Evolutionary conservation across 2,113 vertebrate genomes (phyloP).

Genomic region (Pterophyllum scalare): DNA sequence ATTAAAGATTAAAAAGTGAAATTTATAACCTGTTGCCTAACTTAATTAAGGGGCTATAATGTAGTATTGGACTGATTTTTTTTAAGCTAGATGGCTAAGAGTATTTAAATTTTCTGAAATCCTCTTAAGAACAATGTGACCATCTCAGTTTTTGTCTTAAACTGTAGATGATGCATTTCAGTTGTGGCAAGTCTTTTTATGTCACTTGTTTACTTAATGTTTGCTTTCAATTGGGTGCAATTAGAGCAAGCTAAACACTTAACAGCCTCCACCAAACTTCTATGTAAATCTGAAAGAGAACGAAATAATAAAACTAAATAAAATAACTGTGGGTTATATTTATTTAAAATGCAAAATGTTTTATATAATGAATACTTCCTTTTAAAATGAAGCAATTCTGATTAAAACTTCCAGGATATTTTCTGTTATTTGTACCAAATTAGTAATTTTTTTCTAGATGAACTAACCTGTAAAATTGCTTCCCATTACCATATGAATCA

Average conservation of each 20-base stretch:
- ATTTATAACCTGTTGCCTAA: too few species aligned
- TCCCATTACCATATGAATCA: neutral
- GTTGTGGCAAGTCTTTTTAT: too few species aligned
- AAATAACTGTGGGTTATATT: too few species aligned
- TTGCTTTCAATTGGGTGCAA: too few species aligned
- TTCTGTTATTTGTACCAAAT: neutral
- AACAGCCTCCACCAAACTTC: neutral
- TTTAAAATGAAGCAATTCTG: neutral
- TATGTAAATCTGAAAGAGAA: neutral
- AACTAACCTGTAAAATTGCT: neutral
- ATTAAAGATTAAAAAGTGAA: neutral
- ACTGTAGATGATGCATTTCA: neutral
- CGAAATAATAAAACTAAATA: neutral
- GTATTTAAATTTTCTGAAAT: neutral
- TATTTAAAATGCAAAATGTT: rapidly evolving
- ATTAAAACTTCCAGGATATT: neutral
- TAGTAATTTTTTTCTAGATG: neutral
- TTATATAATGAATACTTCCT: neutral
- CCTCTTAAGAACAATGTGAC: neutral
- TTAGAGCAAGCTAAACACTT: neutral
- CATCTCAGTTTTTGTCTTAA: neutral
- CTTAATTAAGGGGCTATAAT: neutral
- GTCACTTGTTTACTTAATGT: neutral
- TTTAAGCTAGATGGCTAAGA: neutral
- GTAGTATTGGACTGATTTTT: neutral